A percentile compares a stretch with the other conserved stretches of the same genome.
Conservation (phyloP, 2,113 vertebrate species). For the Lophochroa leadbeateri region DNA sequence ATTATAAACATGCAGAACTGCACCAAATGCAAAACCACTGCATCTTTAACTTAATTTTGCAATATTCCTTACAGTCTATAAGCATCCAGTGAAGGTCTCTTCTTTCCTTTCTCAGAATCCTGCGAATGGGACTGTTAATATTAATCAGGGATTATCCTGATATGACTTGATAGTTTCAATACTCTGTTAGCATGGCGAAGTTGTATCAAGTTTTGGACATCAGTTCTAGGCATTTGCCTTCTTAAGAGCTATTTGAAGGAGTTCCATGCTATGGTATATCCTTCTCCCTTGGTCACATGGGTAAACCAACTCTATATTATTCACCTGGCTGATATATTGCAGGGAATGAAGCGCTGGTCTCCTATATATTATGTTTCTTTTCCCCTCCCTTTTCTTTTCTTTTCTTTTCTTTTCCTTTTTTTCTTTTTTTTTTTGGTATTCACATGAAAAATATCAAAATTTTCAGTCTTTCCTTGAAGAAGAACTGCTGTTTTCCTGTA, state of each 20-base stretch:
- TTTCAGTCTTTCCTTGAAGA: background rate
- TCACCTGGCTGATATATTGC: background rate
- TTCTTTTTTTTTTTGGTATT: background rate
- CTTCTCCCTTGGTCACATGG: background rate
- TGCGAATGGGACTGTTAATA: background rate
- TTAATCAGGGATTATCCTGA: background rate
- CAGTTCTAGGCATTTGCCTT: background rate
- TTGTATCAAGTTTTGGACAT: background rate
- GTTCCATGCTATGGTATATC: background rate
- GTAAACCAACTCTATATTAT: background rate
- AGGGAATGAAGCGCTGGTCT: background rate
- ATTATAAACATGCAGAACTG: background rate
- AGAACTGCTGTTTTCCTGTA: background rate
- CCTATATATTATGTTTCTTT: background rate
- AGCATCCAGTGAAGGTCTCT: background rate
- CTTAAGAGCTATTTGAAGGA: background rate
- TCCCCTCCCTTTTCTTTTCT: rapidly evolving
- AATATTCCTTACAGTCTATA: background rate
- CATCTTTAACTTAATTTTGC: background rate
- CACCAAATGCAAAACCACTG: background rate
- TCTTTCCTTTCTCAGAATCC: background rate
- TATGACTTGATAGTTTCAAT: background rate
- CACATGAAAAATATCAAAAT: background rate
- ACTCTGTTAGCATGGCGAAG: rapidly evolving
- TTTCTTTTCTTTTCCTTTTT: rapidly evolving